A percentile compares a stretch with the other conserved stretches of the same genome.
phyloP scores from a whole-genome alignment of 2,113 vertebrate genomes.

The Albula goreensis region DNA sequence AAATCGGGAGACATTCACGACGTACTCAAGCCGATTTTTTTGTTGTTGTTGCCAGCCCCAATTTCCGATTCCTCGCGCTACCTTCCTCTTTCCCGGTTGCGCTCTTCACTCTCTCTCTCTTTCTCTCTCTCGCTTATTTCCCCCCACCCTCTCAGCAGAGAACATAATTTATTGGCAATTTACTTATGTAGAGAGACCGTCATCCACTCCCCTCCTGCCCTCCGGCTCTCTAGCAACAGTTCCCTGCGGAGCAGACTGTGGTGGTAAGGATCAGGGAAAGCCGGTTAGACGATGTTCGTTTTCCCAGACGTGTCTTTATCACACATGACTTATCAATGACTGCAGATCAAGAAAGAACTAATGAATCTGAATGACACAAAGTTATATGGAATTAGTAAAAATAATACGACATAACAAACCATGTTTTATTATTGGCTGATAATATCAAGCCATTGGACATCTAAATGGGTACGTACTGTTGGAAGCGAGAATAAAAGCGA shows the following conservation, averaged over 20 bases:
- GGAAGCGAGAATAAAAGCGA: too few relatives aligned
- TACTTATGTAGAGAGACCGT: conserved; percentile 53
- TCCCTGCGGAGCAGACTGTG: conserved; percentile 28
- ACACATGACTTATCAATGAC: too few relatives aligned
- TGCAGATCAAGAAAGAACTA: too few relatives aligned
- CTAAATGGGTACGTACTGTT: too few relatives aligned
- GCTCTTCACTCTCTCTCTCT: conserved; percentile 1
- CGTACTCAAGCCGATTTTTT: conserved; percentile 41
- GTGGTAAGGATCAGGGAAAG: neutral
- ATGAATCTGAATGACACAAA: too few relatives aligned
- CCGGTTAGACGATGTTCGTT: conserved; percentile 1
- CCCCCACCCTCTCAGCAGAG: neutral
- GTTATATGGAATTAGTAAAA: too few relatives aligned
- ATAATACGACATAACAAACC: too few relatives aligned
- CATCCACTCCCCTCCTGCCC: conserved; percentile 32
- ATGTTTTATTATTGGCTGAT: too few relatives aligned
- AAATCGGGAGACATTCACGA: neutral
- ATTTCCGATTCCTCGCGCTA: conserved; percentile 46
- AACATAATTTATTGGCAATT: conserved; percentile 61
- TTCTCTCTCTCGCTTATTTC: conserved; percentile 31
- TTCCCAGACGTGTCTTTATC: neutral
- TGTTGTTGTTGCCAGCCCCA: conserved; percentile 38
- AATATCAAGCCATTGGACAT: too few relatives aligned
- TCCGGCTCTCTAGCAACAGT: conserved; percentile 35
- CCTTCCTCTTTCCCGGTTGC: conserved; percentile 22